phyloP scores from a whole-genome alignment of 2,888 invertebrate genomes.

The Bimastos eiseni region DNA sequence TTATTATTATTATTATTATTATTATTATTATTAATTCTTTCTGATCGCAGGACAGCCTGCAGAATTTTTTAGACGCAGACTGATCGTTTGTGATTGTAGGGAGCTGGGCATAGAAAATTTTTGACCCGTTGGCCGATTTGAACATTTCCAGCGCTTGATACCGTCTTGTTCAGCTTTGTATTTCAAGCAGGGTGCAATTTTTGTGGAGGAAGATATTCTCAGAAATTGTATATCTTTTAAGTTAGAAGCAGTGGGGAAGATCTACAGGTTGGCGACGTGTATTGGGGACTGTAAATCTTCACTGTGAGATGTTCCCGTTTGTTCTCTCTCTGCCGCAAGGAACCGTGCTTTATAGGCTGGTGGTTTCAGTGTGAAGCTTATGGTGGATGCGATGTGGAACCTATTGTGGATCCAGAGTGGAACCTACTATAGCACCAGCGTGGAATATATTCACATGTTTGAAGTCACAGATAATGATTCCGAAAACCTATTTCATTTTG shows the following conservation, averaged over 20 bases:
- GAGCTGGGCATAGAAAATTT: not conserved
- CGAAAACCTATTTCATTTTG: not conserved
- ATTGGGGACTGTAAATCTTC: too few species aligned
- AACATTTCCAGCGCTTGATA: not conserved
- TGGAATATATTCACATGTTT: not conserved
- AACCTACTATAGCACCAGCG: not conserved
- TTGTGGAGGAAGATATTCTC: not conserved
- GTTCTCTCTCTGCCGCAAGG: not conserved
- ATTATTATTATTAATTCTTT: not conserved
- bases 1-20: not conserved
- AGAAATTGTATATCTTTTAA: not conserved
- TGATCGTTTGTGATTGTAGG: not conserved
- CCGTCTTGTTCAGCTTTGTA: slow-evolving; percentile 13
- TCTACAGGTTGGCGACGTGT: too few species aligned
- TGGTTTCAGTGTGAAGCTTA: not conserved
- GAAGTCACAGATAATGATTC: not conserved
- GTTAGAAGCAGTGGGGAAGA: not conserved
- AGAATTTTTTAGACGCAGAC: not conserved
- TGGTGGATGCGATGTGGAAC: not conserved
- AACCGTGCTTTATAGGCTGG: not conserved
- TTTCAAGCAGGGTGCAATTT: not conserved
- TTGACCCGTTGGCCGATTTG: not conserved
- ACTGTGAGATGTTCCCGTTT: not conserved
- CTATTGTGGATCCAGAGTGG: not conserved
- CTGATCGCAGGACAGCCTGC: not conserved